These are phyloP conservation scores for Hippopotamyrus pictus DNA, from an alignment of 2,797 vertebrate genomes.

Conservation along the genomic window DNA sequence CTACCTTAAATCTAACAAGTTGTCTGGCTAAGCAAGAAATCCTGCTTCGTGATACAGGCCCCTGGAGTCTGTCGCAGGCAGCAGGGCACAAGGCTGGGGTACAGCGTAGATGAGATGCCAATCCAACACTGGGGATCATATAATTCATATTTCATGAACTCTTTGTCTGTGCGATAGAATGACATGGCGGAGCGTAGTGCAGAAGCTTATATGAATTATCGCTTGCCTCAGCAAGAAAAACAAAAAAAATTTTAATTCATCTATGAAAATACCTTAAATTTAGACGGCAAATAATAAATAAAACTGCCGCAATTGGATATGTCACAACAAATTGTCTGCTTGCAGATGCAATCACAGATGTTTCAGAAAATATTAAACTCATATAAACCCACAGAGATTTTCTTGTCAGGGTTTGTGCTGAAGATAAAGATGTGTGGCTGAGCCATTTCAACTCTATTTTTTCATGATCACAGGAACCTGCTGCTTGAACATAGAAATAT, in stretches of 20 bases:
- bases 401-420: background rate
- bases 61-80: background rate
- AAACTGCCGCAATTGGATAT: background rate
- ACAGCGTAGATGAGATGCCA: background rate
- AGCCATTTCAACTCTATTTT: background rate
- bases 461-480: background rate
- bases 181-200: background rate
- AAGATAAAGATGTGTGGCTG: background rate
- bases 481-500: background rate
- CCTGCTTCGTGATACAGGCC: background rate
- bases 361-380: background rate
- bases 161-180: background rate
- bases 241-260: background rate
- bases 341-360: conserved; percentile 6
- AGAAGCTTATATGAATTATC: background rate
- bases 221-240: background rate
- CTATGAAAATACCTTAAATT: conserved; percentile 9
- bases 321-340: conserved; percentile 3
- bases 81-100: background rate
- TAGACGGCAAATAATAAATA: background rate
- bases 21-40: background rate
- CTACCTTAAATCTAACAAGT: background rate
- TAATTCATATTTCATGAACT: background rate
- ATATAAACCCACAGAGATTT: background rate
- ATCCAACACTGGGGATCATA: background rate